phyloP scores from a whole-genome alignment of 1,140 invertebrate species.

The Drosophila pachea region DNA sequence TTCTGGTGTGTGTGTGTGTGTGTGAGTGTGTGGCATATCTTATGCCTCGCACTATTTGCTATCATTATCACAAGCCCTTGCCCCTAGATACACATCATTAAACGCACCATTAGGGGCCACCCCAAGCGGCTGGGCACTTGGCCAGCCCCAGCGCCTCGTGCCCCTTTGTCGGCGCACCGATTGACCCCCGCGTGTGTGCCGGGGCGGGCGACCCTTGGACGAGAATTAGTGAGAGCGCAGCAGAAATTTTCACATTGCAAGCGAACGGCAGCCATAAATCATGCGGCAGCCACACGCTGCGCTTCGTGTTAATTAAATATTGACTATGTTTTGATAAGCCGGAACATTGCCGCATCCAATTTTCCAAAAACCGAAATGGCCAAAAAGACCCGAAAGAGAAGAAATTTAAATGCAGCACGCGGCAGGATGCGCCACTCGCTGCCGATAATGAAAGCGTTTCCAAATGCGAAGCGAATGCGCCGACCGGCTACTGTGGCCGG shows the following conservation, averaged over 20 bases:
- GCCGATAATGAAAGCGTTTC: conserved; percentile 74
- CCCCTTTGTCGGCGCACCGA: conserved; percentile 57
- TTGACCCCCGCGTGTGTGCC: conserved; percentile 8
- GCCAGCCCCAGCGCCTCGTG: background rate
- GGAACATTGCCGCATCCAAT: conserved; percentile 61
- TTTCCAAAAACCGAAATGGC: conserved; percentile 31
- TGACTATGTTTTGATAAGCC: conserved; percentile 76
- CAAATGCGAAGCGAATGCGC: conserved; percentile 78
- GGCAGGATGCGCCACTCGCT: conserved; percentile 52
- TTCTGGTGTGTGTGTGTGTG: background rate
- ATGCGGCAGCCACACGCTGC: conserved; percentile 52
- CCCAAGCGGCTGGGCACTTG: too few species aligned
- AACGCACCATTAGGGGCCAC: conserved; percentile 29
- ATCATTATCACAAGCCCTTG: conserved; percentile 28
- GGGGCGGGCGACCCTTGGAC: conserved; percentile 33
- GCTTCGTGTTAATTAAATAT: conserved; percentile 77
- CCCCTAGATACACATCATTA: conserved; percentile 42
- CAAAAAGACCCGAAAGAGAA: background rate
- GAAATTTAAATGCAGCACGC: conserved; percentile 15
- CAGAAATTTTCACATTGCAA: conserved; percentile 45
- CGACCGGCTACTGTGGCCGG: conserved; percentile 64
- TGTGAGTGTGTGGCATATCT: conserved; percentile 9
- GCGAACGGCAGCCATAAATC: conserved; percentile 54
- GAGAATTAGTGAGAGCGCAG: conserved; percentile 33
- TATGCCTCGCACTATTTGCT: conserved; percentile 25